Conservation (phyloP, 1,140 invertebrate species). For the Ctenoplectra terminalis region DNA sequence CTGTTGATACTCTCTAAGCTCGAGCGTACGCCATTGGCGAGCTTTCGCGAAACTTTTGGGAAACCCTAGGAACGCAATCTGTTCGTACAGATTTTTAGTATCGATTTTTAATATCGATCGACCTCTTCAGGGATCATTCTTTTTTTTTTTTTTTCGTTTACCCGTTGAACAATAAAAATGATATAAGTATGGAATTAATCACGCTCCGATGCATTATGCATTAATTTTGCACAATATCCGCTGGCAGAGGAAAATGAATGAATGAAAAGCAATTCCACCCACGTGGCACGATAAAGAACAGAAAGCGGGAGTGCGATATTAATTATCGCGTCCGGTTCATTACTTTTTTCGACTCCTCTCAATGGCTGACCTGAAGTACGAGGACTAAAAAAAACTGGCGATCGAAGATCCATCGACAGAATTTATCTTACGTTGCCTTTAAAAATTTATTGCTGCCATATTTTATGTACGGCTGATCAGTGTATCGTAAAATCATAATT, state of each 20-base stretch:
- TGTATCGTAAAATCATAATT: neutral
- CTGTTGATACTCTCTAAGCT: no score
- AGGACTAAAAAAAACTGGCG: no score
- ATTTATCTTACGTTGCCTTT: neutral
- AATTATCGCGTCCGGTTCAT: slow-evolving; percentile 77
- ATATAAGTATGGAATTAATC: slow-evolving; percentile 45
- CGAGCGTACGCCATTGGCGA: neutral
- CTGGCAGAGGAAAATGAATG: slow-evolving; percentile 44
- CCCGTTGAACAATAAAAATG: no score
- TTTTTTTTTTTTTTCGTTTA: no score
- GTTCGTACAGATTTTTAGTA: no score
- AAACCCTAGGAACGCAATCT: neutral
- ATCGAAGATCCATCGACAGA: neutral
- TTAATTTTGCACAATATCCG: slow-evolving; percentile 60
- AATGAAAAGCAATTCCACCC: slow-evolving; percentile 69
- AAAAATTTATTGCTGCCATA: no score
- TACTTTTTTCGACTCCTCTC: slow-evolving; percentile 38
- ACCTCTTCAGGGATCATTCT: no score
- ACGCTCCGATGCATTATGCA: slow-evolving; percentile 50
- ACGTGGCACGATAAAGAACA: slow-evolving; percentile 70
- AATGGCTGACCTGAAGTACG: no score
- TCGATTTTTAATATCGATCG: no score
- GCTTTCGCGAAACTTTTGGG: neutral
- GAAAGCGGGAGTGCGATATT: slow-evolving; percentile 67
- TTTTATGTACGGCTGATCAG: neutral